Conservation (phyloP, 2,113 vertebrate genomes). For the Turnix velox region DNA sequence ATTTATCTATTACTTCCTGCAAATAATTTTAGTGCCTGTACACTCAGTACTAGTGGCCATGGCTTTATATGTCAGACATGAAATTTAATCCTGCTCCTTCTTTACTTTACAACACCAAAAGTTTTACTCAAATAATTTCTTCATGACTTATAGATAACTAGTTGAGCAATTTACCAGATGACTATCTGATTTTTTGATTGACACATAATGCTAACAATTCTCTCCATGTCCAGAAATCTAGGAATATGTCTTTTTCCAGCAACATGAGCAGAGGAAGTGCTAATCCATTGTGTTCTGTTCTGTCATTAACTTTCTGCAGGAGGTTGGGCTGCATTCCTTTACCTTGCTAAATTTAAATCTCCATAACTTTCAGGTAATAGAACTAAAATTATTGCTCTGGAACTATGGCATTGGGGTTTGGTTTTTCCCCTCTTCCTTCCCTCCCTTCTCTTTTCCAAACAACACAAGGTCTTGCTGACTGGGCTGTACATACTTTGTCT, state of each 20-base stretch:
- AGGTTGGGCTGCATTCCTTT: neutral
- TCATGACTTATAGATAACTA: neutral
- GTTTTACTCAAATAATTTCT: neutral
- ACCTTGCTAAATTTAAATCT: neutral
- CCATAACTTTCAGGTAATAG: neutral
- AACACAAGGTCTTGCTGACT: neutral
- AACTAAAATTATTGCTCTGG: neutral
- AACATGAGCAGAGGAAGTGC: neutral
- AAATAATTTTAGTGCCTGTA: neutral
- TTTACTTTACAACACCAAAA: neutral
- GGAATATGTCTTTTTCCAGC: neutral
- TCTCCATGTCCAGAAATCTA: neutral
- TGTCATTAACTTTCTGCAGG: neutral
- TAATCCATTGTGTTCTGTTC: neutral
- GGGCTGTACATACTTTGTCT: neutral
- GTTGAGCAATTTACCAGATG: neutral
- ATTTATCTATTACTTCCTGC: neutral
- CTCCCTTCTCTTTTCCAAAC: neutral
- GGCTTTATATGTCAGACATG: neutral
- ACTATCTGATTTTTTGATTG: neutral
- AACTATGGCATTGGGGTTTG: neutral
- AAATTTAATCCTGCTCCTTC: neutral
- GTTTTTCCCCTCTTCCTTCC: neutral
- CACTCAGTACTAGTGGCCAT: neutral
- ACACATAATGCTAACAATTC: neutral